Evolutionary conservation across 2,797 vertebrate species (phyloP), one percentile per base, ranked within the genome.

Genomic region (Alauda arvensis): DNA sequence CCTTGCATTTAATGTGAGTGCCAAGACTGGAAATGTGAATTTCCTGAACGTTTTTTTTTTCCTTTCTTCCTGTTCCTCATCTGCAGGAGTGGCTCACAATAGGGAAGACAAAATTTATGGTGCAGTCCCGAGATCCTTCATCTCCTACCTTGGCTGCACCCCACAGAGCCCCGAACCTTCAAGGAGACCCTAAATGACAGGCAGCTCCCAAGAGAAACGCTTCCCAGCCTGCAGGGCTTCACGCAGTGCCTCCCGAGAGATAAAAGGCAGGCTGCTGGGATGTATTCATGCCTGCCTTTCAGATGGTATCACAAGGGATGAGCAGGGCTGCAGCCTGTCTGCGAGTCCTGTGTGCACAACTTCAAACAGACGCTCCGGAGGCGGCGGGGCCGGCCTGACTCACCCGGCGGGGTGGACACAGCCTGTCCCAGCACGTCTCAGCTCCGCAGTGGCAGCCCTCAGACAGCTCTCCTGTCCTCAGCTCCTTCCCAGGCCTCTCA

Each of bases 261-360:
- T 88, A 92, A 94, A 93, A 93, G 90, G 62, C 21, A 78, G 74
- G 77, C 72, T 71, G 79, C 74, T 2, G 8, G 82, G 79, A 71
- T 72, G 59, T 21, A 91, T 37, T 90, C 49, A 65, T 80, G 34
- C 76, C 79, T 69, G 63, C 45, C 83, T 92, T 42, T 71, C 20
- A 77, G 93, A 95, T 88, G 88, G 66, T 77, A 93, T 94, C 90
- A 76, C 59, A 89, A 48, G 80, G 81, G 62, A 23, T 21, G 69
- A 94, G 87, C 85, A 74, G 70, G 72, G 66, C 88, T 69, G 74
- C 69, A 85, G 84, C 84, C 77, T 33, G 90, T 87, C 88, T 90
- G 77, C 80, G 2, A 16, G 48, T 6, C 65, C 89, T 83, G 42
- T 11, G 82, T 23, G 87, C 82, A 74, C 39, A 81, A 45, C 90